A percentile compares a stretch with the other conserved stretches of the same genome.
These are phyloP conservation scores for Sinhomidia bicolor DNA, from an alignment of 2,888 invertebrate species.

Conservation along the genomic window DNA sequence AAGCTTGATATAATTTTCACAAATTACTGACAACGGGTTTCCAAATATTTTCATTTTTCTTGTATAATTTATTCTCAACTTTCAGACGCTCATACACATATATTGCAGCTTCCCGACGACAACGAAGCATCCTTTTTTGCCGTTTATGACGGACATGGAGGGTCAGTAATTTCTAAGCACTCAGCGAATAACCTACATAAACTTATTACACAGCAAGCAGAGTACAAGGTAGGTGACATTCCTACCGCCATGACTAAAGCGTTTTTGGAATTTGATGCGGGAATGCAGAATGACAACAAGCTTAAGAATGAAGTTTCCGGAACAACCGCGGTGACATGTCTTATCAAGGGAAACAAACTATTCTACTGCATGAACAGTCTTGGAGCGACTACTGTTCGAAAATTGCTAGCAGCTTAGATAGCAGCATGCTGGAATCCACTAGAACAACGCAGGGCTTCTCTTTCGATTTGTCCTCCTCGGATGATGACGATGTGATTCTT, in stretches of 20 bases:
- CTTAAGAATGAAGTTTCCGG: slow-evolving; percentile 96
- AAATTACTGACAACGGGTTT: no score
- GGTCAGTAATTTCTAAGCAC: slow-evolving; percentile 89
- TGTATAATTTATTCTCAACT: no score
- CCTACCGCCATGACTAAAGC: slow-evolving; percentile 88
- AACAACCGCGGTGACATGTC: slow-evolving; percentile 93
- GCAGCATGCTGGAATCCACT: background rate
- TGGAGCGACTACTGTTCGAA: slow-evolving; percentile 82
- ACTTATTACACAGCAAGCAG: slow-evolving; percentile 90
- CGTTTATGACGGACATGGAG: slow-evolving; percentile 98
- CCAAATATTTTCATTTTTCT: no score
- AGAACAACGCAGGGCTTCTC: background rate
- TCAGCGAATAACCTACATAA: slow-evolving; percentile 97
- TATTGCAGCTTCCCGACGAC: slow-evolving; percentile 95
- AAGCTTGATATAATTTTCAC: no score
- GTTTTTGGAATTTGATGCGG: slow-evolving; percentile 95
- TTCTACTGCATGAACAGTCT: slow-evolving; percentile 86
- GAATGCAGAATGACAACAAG: slow-evolving; percentile 93
- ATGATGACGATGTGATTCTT: slow-evolving; percentile 47
- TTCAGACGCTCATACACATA: slow-evolving; percentile 95
- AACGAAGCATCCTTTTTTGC: slow-evolving; percentile 96
- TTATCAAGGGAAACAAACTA: slow-evolving; percentile 91
- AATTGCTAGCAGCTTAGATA: slow-evolving; percentile 80
- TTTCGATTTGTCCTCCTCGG: slow-evolving; percentile 1
- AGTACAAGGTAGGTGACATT: slow-evolving; percentile 92